Conservation (phyloP, 2,797 vertebrate genomes). For the Botia kubotai region DNA sequence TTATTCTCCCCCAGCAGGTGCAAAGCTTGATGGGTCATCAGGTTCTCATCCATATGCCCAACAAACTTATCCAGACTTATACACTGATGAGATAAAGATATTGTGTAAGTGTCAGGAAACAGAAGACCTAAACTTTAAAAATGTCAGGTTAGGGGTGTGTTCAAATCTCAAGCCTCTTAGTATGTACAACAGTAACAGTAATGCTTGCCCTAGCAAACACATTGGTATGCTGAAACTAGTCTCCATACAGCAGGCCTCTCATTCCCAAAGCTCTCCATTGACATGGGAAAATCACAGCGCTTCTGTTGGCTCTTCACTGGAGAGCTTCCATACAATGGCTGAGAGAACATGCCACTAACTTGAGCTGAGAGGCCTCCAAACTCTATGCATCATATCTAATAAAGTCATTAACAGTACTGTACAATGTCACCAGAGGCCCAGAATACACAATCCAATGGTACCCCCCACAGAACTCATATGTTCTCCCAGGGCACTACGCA, state of each 20-base stretch:
- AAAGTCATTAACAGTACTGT: constrained; percentile 73
- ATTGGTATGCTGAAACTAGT: neutral
- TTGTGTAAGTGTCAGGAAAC: neutral
- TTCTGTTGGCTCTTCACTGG: constrained; percentile 3
- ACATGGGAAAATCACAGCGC: constrained; percentile 59
- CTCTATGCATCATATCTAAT: constrained; percentile 67
- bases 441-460: constrained; percentile 56
- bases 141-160: neutral
- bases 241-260: constrained; percentile 33
- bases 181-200: neutral
- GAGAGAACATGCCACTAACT: constrained; percentile 29
- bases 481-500: constrained; percentile 24
- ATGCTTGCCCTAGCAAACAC: neutral
- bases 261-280: constrained; percentile 52
- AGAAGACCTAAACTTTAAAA: neutral
- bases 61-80: constrained; percentile 93
- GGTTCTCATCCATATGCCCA: constrained; percentile 84
- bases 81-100: constrained; percentile 77
- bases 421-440: constrained; percentile 65
- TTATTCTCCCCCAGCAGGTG: constrained; percentile 84
- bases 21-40: constrained; percentile 80
- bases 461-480: constrained; percentile 20
- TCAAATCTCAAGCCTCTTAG: neutral
- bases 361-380: constrained; percentile 31
- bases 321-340: constrained; percentile 19